These are phyloP conservation scores for Operophtera brumata DNA, from an alignment of 2,888 invertebrate genomes.

Conservation along the genomic window DNA sequence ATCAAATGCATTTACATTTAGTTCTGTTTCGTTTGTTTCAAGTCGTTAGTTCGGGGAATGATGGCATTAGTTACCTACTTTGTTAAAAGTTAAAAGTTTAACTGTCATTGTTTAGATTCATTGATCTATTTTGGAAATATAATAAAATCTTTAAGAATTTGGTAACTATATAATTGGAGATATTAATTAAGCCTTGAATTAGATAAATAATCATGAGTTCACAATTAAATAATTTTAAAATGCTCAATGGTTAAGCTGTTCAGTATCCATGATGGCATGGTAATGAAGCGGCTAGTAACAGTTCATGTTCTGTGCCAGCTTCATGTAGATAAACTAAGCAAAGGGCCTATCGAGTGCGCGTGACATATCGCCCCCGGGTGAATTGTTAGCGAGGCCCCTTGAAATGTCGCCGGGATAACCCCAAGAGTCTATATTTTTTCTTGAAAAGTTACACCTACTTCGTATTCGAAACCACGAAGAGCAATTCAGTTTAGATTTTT, in stretches of 20 bases:
- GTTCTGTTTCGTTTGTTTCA: constrained; percentile 25
- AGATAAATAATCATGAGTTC: no score
- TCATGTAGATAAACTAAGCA: constrained; percentile 51
- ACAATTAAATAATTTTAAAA: no score
- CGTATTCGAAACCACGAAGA: constrained; percentile 32
- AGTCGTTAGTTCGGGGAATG: constrained; percentile 10
- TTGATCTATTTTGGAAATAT: no score
- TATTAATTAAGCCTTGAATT: no score
- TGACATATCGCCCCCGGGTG: constrained; percentile 66
- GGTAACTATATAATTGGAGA: no score
- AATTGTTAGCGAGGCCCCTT: constrained; percentile 57
- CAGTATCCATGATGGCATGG: no score
- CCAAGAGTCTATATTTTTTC: constrained; percentile 66
- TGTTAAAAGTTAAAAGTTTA: neutral
- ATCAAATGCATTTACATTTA: constrained; percentile 44
- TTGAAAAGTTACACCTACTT: constrained; percentile 43
- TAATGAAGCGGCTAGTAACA: no score
- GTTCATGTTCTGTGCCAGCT: constrained; percentile 13
- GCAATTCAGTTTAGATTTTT: constrained; percentile 11
- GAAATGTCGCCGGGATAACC: constrained; percentile 67
- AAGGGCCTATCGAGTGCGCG: constrained; percentile 61
- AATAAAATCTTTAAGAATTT: no score
- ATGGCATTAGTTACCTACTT: constrained; percentile 10
- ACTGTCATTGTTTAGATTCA: no score
- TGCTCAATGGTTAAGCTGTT: no score